phyloP scores from a whole-genome alignment of 2,797 vertebrate genomes.

The Cossypha caffra region DNA sequence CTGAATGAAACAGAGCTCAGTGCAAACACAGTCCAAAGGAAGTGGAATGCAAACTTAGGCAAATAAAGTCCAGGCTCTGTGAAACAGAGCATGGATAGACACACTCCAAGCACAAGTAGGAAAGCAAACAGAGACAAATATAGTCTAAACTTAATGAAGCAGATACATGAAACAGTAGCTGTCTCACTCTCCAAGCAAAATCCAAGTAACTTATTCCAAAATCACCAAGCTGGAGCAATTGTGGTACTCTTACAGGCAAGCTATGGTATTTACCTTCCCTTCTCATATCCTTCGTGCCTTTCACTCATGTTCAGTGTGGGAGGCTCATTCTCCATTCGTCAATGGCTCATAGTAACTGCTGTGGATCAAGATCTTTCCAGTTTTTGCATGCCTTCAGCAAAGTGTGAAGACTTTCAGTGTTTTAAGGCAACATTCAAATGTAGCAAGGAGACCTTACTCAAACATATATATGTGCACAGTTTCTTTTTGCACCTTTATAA shows the following conservation, averaged over 20 bases:
- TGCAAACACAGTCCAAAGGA: conserved; percentile 63
- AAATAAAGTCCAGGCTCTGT: conserved; percentile 66
- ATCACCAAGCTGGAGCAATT: background rate
- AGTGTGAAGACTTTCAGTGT: background rate
- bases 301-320: background rate
- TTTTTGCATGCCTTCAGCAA: background rate
- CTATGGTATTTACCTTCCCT: background rate
- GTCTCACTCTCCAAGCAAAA: conserved; percentile 52
- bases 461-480: background rate
- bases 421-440: background rate
- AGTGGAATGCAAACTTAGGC: conserved; percentile 67
- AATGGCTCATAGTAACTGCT: background rate
- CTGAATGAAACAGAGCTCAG: conserved; percentile 63
- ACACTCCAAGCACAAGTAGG: conserved; percentile 70
- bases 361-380: background rate
- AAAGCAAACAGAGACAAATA: conserved; percentile 73
- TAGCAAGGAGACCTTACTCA: background rate
- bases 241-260: background rate
- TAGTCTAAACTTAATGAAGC: conserved; percentile 71
- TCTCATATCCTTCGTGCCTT: background rate
- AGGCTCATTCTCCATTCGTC: background rate
- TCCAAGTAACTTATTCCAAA: conserved; percentile 24
- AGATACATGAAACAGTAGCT: conserved; percentile 67
- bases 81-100: conserved; percentile 72
- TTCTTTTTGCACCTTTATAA: background rate